Base-by-base conservation (phyloP, 2,113 vertebrate genomes). In the Catharus fuscescens region DNA sequence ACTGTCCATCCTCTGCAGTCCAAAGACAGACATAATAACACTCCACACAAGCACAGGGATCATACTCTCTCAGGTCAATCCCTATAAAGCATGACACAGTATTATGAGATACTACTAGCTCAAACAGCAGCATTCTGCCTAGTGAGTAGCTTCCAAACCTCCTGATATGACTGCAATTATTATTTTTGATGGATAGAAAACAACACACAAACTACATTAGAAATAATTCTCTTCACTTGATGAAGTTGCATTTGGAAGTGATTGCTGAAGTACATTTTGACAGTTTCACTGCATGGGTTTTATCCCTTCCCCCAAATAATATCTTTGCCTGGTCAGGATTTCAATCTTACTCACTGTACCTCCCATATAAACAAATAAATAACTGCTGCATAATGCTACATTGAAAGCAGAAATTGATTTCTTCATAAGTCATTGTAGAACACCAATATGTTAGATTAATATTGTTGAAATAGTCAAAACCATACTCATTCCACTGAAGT, bases 161-260 rank as follows among this genome's bases (percentile, higher is more conserved):
- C 66, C 53, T 44, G 59, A 79, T 48, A 72, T 4, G n/a, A 79
- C 12, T 79, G 45, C 38, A 76, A n/a, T 76, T 90, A 83, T 86
- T 95, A 88, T 83, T 93, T 93, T 77, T 95, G 91, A 94, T 26
- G 42, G 36, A 64, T 32, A 95, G 61, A 28, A 94, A 93, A 65
- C 57, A 72, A 54, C 61, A 82, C 25, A 85, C 21, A 85, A 88
- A 60, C 48, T 91, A 70, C 40, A 65, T 67, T 21, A 85, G 45
- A 93, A 94, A 48, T 36, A 88, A 28, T 26, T 76, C n/a, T 54
- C n/a, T 77, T 62, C 47, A 56, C 31, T 48, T 56, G 34, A 61
- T 61, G 31, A 83, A 69, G 32, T 5, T 59, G n/a, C 45, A 34
- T 56, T 42, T 70, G 29, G 70, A 92, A 85, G 57, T 45, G 13